Conservation (phyloP, 2,113 vertebrate genomes). For the Macrotus californicus region DNA sequence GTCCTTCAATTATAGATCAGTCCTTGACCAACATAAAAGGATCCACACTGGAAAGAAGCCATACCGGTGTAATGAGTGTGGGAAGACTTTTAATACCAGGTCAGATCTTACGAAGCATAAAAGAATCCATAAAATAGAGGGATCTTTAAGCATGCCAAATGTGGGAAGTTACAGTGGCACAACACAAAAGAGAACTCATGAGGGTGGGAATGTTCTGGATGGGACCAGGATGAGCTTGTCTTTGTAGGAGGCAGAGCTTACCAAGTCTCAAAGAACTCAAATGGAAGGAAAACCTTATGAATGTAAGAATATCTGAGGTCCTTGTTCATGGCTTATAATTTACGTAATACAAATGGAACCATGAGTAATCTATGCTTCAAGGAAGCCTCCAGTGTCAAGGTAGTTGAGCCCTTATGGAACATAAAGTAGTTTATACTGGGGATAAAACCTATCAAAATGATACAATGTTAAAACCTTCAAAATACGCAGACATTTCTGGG, state of each 20-base stretch:
- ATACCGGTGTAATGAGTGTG: slow-evolving; percentile 67
- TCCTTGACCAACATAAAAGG: slow-evolving; percentile 70
- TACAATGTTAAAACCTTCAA: slow-evolving; percentile 22
- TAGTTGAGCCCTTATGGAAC: slow-evolving; percentile 34
- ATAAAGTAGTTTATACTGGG: slow-evolving; percentile 1
- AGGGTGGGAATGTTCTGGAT: slow-evolving; percentile 43
- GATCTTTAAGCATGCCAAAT: slow-evolving; percentile 36
- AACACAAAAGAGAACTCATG: slow-evolving; percentile 32
- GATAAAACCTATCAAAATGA: not conserved
- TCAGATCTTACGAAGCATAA: slow-evolving; percentile 70
- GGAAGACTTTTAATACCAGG: slow-evolving; percentile 69
- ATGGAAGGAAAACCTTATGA: slow-evolving; percentile 39
- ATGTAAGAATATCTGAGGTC: slow-evolving; percentile 50
- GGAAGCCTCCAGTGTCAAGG: slow-evolving; percentile 1
- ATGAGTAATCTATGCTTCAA: slow-evolving; percentile 21
- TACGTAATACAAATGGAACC: slow-evolving; percentile 15
- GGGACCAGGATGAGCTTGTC: slow-evolving; percentile 50
- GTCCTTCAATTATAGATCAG: slow-evolving; percentile 70
- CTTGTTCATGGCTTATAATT: slow-evolving; percentile 47
- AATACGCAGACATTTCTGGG: slow-evolving; percentile 34
- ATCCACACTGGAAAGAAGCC: slow-evolving; percentile 72
- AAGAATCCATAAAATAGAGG: slow-evolving; percentile 61
- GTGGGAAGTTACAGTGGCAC: slow-evolving; percentile 35
- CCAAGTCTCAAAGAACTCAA: slow-evolving; percentile 28
- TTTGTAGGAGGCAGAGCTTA: slow-evolving; percentile 38